phyloP scores from a whole-genome alignment of 2,113 vertebrate genomes.

The Morone chrysops region DNA sequence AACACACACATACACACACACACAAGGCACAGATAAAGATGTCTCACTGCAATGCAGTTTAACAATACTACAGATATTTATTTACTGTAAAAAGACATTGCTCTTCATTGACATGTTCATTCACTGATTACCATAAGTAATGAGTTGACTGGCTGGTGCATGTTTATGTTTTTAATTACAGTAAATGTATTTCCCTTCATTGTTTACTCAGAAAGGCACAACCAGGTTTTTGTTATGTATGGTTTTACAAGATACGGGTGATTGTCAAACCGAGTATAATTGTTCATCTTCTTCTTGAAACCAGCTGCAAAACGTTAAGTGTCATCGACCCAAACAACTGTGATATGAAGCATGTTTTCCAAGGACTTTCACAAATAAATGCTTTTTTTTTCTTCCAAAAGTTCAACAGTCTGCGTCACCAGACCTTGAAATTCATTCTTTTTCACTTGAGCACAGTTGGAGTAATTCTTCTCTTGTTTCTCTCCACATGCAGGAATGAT shows the following conservation, averaged over 20 bases:
- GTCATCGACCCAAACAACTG: constrained; percentile 56
- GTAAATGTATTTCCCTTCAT: neutral
- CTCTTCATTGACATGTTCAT: neutral
- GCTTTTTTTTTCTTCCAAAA: constrained; percentile 20
- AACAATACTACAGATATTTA: constrained; percentile 24
- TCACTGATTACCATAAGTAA: neutral
- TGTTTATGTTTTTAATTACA: constrained; percentile 4
- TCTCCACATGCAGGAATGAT: constrained; percentile 39
- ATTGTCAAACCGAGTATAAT: constrained; percentile 15
- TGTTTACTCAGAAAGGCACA: neutral
- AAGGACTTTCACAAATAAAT: constrained; percentile 56
- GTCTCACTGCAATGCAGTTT: constrained; percentile 27
- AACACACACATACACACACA: constrained; percentile 63
- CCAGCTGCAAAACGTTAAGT: constrained; percentile 57
- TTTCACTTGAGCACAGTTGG: constrained; percentile 47
- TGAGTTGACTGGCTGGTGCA: neutral
- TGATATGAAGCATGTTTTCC: constrained; percentile 57
- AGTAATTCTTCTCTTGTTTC: constrained; percentile 61
- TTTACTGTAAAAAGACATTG: constrained; percentile 10
- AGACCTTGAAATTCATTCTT: constrained; percentile 62
- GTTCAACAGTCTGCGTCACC: constrained; percentile 57
- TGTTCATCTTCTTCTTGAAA: constrained; percentile 26
- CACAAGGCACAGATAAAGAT: constrained; percentile 56
- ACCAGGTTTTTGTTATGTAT: constrained; percentile 2
- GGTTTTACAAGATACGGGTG: constrained; percentile 14